A percentile compares a stretch with the other conserved stretches of the same genome.
phyloP scores from a whole-genome alignment of 1,140 invertebrate genomes.

The Mesaphorura yosii region DNA sequence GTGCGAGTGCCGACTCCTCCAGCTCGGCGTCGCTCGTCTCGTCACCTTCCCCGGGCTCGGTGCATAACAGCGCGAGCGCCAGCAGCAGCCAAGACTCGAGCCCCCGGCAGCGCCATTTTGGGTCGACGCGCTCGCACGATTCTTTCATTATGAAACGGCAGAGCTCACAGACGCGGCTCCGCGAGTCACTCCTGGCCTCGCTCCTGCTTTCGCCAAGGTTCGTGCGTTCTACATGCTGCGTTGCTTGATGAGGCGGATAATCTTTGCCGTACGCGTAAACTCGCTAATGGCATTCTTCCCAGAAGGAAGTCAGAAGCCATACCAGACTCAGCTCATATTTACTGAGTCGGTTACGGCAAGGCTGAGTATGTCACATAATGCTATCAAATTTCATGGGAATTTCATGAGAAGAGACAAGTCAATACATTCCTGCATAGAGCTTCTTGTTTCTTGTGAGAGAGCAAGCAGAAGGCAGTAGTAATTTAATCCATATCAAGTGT shows the following conservation, averaged over 20 bases:
- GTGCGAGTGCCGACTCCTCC: no score
- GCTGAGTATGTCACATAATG: neutral
- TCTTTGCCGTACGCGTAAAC: no score
- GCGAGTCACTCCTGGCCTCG: slow-evolving; percentile 25
- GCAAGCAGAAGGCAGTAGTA: no score
- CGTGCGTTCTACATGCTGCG: neutral
- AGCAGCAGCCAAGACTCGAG: slow-evolving; percentile 25
- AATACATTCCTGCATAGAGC: no score
- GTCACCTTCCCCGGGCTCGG: slow-evolving; percentile 1
- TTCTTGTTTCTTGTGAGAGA: no score
- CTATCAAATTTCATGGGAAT: neutral
- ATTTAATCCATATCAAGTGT: no score
- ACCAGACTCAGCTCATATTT: neutral
- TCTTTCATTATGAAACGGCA: slow-evolving; percentile 30
- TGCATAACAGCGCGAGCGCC: slow-evolving; percentile 4
- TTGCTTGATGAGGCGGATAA: no score
- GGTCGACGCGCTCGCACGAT: slow-evolving; percentile 21
- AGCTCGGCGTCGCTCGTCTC: no score
- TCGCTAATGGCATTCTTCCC: neutral
- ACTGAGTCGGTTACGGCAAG: neutral
- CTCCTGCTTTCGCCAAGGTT: slow-evolving; percentile 30
- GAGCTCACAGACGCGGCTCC: slow-evolving; percentile 26
- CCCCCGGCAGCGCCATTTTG: slow-evolving; percentile 21
- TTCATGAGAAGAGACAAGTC: no score
- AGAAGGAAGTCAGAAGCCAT: neutral